phyloP scores from a whole-genome alignment of 2,113 vertebrate species.

The Pachycephala philippinensis region DNA sequence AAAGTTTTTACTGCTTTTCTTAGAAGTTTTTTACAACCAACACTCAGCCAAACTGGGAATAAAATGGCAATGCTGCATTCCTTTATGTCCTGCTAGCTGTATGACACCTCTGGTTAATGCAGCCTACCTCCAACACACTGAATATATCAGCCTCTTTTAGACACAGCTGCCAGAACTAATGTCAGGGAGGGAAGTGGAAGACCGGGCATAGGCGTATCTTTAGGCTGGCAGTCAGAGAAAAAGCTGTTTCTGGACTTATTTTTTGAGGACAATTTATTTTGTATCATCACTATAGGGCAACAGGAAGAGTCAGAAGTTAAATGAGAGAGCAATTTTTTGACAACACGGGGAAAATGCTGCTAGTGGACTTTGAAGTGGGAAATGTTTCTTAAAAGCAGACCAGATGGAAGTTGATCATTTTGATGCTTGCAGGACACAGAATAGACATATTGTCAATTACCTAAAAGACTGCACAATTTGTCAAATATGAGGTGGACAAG shows the following conservation, averaged over 20 bases:
- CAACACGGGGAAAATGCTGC: neutral
- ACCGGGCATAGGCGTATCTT: neutral
- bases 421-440: neutral
- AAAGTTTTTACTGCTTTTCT: neutral
- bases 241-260: neutral
- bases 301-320: neutral
- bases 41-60: neutral
- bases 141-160: neutral
- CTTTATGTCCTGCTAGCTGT: neutral
- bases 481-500: neutral
- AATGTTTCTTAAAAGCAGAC: conserved; percentile 1
- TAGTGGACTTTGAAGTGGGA: neutral
- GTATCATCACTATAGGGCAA: neutral
- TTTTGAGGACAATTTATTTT: neutral
- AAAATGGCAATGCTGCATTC: neutral
- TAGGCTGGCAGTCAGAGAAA: neutral
- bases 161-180: neutral
- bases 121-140: neutral
- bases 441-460: conserved; percentile 6
- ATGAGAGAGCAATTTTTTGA: neutral
- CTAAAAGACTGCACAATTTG: neutral
- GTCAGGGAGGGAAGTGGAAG: neutral
- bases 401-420: conserved; percentile 1
- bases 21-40: neutral
- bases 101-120: neutral